Percentiles rank a stretch among this genome's conserved stretches.
These are phyloP conservation scores for Eupithecia subfuscata DNA, from an alignment of 2,888 invertebrate genomes.

Conservation along the genomic window DNA sequence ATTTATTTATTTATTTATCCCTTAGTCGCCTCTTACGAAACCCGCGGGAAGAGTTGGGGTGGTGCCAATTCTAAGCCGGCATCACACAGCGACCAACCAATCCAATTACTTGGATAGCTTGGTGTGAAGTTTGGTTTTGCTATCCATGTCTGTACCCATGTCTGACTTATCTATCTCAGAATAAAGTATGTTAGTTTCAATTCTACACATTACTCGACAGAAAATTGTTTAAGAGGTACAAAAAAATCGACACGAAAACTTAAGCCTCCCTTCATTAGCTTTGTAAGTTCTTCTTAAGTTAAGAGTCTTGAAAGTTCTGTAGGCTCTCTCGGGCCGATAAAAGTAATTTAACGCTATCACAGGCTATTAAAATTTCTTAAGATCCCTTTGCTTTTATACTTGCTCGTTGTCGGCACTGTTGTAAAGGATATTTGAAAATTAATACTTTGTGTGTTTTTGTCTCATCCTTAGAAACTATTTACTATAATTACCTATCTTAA, in stretches of 20 bases:
- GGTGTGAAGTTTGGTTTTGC: too few relatives aligned
- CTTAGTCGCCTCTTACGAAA: too few relatives aligned
- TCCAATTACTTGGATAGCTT: too few relatives aligned
- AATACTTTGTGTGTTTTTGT: background rate
- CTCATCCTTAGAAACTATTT: background rate
- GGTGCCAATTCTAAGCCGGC: too few relatives aligned
- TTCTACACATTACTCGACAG: constrained; percentile 10
- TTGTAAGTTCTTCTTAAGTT: constrained; percentile 17
- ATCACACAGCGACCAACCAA: too few relatives aligned
- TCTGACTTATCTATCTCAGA: too few relatives aligned
- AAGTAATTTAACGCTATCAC: constrained; percentile 25
- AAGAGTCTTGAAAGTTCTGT: constrained; percentile 14
- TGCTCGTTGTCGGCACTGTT: background rate
- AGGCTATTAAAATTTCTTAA: constrained; percentile 16
- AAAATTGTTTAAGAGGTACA: background rate
- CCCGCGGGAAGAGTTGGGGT: too few relatives aligned
- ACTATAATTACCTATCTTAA: background rate
- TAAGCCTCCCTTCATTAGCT: constrained; percentile 25
- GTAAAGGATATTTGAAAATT: background rate
- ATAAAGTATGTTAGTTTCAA: background rate
- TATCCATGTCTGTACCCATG: too few relatives aligned
- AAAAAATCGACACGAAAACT: constrained; percentile 20
- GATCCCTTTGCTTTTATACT: constrained; percentile 4
- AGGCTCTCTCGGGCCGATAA: constrained; percentile 17
- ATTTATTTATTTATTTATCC: too few relatives aligned